Evolutionary conservation across 2,888 invertebrate species (phyloP), one percentile per base, ranked within the genome.

Genomic region (Athalia cordata): DNA sequence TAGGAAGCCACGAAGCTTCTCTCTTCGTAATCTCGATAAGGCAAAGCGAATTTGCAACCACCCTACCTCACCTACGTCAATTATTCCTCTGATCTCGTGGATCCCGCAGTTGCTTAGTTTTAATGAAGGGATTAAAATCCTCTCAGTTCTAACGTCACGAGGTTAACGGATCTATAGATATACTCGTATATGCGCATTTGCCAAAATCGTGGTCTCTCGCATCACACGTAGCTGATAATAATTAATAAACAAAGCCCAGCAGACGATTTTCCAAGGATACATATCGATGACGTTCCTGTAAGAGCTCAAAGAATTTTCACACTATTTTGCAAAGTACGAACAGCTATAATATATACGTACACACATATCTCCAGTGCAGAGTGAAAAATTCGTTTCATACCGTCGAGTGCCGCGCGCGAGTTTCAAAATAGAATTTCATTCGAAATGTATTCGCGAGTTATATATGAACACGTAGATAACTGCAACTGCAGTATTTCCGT

Each of bases 21-120:
- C 79, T 77, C 79, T 78, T 80, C 79, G 81, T 82, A 82, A 79
- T 79, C 78, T 79, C 80, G 80, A 81, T 81, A 79, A 80, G 65
- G 61, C 59, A 15, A 47, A 45, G 57, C 52, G 13, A 65, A 66
- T 76, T 72, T 67, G 50, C 29, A 29, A 29, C 29, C 29, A 29
- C 61, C 11, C 11, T 77, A 52, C 61, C 50, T 79, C 79, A 77
- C 55, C 13, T 67, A n/a, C 67, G 52, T 52, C 68, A 57, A 65
- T 64, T 66, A 49, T 67, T 11, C 55, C 65, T 52, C 76, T 78
- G 57, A 70, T 65, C 76, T 77, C 77, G 65, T 13, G 45, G 74
- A 57, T 78, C 55, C 13, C 57, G 52, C 59, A 72, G 72, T 57
- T 72, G 72, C 57, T 72, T 47, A 59, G 70, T 57, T 45, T 72